phyloP scores from a whole-genome alignment of 35 echinoderm and acorn worm species.

The Patiria miniata region DNA sequence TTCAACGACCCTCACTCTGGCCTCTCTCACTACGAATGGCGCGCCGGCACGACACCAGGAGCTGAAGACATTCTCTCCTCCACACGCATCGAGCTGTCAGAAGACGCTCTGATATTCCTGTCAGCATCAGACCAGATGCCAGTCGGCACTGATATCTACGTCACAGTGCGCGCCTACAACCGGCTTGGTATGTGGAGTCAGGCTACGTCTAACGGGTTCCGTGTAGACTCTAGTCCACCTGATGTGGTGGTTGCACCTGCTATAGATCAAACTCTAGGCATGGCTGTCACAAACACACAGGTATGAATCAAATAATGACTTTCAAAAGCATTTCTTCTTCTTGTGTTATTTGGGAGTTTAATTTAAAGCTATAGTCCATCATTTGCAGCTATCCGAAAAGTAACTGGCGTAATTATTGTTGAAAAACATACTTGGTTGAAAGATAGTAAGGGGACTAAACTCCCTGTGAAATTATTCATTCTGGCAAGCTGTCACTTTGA shows the following conservation, averaged over 20 bases:
- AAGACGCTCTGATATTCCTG: constrained; percentile 28
- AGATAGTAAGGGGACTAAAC: too few species aligned
- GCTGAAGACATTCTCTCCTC: constrained; percentile 30
- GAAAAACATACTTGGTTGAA: too few species aligned
- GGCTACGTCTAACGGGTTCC: constrained; percentile 47
- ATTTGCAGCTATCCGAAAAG: too few species aligned
- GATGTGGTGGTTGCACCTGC: not conserved
- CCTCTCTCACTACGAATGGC: constrained; percentile 59
- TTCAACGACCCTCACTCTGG: constrained; percentile 57
- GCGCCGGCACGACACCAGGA: constrained; percentile 47
- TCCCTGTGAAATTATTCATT: too few species aligned
- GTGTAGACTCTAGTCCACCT: constrained; percentile 31
- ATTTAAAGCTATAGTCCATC: too few species aligned
- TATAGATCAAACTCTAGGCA: not conserved
- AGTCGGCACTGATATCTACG: constrained; percentile 5
- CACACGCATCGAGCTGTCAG: constrained; percentile 31
- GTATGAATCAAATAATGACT: not conserved
- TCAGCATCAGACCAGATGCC: not conserved
- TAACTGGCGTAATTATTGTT: too few species aligned
- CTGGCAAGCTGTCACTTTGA: too few species aligned
- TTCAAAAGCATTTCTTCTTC: not conserved
- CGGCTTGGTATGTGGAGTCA: constrained; percentile 33
- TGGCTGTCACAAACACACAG: constrained; percentile 11
- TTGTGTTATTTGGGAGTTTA: not conserved
- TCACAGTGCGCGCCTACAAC: constrained; percentile 50